Conservation (phyloP, 1,140 invertebrate genomes). For the Drosophila burlai region DNA sequence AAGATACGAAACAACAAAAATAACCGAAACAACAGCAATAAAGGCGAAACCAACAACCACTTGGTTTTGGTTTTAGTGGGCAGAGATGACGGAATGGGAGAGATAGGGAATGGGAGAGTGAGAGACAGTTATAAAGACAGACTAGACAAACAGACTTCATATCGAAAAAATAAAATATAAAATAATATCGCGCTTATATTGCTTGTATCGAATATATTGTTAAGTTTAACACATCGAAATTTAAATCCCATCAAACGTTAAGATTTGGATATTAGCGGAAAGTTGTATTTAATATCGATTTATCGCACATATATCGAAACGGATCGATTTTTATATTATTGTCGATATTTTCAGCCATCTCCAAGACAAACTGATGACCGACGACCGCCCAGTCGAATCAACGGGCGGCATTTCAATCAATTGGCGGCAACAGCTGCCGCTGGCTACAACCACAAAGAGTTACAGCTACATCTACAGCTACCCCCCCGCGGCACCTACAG, state of each 20-base stretch:
- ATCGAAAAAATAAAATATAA: no score
- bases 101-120: background rate
- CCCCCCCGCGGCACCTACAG: constrained; percentile 12
- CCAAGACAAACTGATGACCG: constrained; percentile 38
- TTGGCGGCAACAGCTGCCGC: constrained; percentile 48
- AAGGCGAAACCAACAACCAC: constrained; percentile 22
- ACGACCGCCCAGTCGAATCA: constrained; percentile 20
- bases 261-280: no score
- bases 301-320: background rate
- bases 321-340: background rate
- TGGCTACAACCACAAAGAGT: constrained; percentile 31
- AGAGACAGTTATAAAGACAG: no score
- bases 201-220: background rate
- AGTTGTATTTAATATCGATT: background rate
- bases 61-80: constrained; percentile 6
- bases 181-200: no score
- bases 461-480: constrained; percentile 11
- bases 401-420: constrained; percentile 60
- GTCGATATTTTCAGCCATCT: background rate
- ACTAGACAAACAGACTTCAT: no score
- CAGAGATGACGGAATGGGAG: background rate
- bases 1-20: constrained; percentile 59
- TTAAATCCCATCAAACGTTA: background rate
- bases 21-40: constrained; percentile 19
- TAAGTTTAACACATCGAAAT: background rate